These are phyloP conservation scores for Catocala fraxini DNA, from an alignment of 2,888 invertebrate genomes.

Conservation along the genomic window DNA sequence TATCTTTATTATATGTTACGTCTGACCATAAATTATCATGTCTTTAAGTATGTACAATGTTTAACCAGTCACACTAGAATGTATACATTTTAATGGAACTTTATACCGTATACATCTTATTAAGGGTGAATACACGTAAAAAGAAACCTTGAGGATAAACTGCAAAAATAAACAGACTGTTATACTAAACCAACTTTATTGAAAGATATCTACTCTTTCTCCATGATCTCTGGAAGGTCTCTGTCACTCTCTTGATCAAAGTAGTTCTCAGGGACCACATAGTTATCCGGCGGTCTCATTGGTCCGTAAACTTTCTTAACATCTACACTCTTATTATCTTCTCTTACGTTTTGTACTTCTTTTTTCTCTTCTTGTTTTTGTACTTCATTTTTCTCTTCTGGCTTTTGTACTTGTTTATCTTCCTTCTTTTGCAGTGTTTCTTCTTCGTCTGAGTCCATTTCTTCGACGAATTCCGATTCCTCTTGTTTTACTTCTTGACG, in stretches of 20 bases:
- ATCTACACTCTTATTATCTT: conserved; percentile 16
- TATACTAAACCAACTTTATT: conserved; percentile 9
- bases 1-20: too few relatives aligned
- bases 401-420: conserved; percentile 14
- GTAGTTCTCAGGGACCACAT: conserved; percentile 80
- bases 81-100: too few relatives aligned
- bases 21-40: too few relatives aligned
- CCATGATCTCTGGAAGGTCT: conserved; percentile 81
- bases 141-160: too few relatives aligned
- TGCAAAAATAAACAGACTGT: conserved; percentile 12
- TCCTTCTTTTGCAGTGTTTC: conserved; percentile 26
- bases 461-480: conserved; percentile 84
- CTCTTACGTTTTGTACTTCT: conserved; percentile 12
- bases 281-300: conserved; percentile 82
- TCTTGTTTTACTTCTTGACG: conserved; percentile 58
- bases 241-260: conserved; percentile 78
- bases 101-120: too few relatives aligned
- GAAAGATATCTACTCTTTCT: conserved; percentile 56
- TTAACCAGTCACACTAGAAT: too few relatives aligned
- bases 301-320: conserved; percentile 76
- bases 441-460: conserved; percentile 83
- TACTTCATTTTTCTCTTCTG: conserved; percentile 1
- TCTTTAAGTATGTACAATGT: too few relatives aligned
- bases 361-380: conserved; percentile 51
- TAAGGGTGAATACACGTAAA: too few relatives aligned